Evolutionary conservation across 1,140 invertebrate genomes (phyloP), one percentile per base, ranked within the genome.

Genomic region (Acromyrmex echinatior): DNA sequence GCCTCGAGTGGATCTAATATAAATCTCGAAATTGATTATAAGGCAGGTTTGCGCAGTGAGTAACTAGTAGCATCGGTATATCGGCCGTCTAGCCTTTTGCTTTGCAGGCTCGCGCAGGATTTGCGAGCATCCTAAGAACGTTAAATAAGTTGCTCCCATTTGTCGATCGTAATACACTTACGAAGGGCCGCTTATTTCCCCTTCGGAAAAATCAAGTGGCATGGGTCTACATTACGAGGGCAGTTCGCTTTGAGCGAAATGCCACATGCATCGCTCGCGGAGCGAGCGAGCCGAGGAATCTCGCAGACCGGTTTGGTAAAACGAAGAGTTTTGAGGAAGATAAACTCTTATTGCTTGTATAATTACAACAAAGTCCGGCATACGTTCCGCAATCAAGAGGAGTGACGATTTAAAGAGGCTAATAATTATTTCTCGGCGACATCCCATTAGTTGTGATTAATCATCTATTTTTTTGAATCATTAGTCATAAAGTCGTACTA

Each of bases 11-110:
- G n/a, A 74, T 84, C 80, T 84, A 84, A 84, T 84, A 84, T 84
- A 84, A 84, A 84, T 84, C 80, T 84, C 70, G 80, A 84, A 84
- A 84, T 84, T 84, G 80, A 84, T 84, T 84, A 84, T 74, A 84
- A 84, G 80, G 80, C 80, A 84, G 70, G 70, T 76, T 84, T 62
- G 80, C 70, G 80, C 60, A 84, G 58, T 62, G 58, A 84, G 80
- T 84, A 84, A 74, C 80, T 62, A 49, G 80, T 76, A 39, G 80
- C 70, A 70, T 62, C 56, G 56, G 25, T 76, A 73, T 45, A 74
- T 74, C 80, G 80, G 39, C 45, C 78, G 70, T 76, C 56, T 49
- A 49, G 18, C 25, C 68, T 74, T 82, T 82, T 45, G 39, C 80
- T 84, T 84, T 84, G 70, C 35, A 18, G 63, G 21, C 49, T 39